Conservation (phyloP, 2,888 invertebrate genomes). For the Euspilapteryx auroguttella region DNA sequence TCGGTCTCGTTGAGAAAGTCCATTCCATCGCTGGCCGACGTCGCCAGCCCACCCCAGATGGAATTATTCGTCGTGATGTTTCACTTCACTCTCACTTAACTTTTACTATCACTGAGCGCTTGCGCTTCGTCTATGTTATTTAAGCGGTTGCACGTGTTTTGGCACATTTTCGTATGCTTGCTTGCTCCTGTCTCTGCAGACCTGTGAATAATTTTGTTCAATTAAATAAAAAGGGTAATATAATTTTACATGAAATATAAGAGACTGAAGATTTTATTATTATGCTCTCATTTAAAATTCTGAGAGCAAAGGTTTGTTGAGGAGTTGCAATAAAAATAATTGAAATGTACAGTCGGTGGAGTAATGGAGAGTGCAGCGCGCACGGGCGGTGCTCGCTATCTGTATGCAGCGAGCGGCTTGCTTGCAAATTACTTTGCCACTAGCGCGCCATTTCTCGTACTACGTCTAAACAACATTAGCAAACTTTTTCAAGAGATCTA, state of each 20-base stretch:
- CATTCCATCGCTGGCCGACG: slow-evolving; percentile 55
- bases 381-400: slow-evolving; percentile 13
- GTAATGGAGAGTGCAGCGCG: slow-evolving; percentile 11
- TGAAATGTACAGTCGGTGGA: no score
- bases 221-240: no score
- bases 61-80: slow-evolving; percentile 46
- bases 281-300: no score
- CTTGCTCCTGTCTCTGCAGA: no score
- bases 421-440: slow-evolving; percentile 22
- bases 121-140: no score
- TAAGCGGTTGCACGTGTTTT: no score
- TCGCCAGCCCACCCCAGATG: slow-evolving; percentile 46
- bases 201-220: no score
- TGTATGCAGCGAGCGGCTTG: slow-evolving; percentile 23
- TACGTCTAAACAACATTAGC: slow-evolving; percentile 29
- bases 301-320: no score
- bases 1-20: slow-evolving; percentile 44
- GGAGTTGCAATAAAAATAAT: no score
- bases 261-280: no score
- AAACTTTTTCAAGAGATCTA: slow-evolving; percentile 23
- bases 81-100: slow-evolving; percentile 31
- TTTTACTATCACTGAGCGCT: slow-evolving; percentile 28
- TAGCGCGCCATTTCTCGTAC: slow-evolving; percentile 13
- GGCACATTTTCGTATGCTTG: no score
- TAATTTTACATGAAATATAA: no score